A percentile compares a stretch with the other conserved stretches of the same genome.
Evolutionary conservation across 2,113 vertebrate genomes (phyloP).

Genomic region (Sarotherodon lohbergeri): DNA sequence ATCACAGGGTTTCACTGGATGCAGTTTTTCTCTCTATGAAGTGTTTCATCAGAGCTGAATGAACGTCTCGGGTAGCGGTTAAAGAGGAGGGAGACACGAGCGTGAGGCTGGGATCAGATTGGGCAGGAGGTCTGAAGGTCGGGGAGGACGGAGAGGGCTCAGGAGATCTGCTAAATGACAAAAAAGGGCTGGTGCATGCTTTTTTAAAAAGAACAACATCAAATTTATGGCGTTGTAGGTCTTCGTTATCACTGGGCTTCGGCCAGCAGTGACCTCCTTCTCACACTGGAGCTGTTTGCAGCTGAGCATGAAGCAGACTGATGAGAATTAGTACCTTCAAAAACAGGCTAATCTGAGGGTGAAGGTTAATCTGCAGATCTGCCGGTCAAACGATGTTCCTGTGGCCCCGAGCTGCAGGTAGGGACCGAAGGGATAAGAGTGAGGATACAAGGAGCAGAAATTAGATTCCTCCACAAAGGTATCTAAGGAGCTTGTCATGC

Average conservation of each 20-base stretch:
- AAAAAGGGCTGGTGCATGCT: neutral
- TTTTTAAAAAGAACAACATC: neutral
- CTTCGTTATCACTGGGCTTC: neutral
- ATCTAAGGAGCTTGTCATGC: neutral
- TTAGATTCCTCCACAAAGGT: fast-evolving
- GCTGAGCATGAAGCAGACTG: neutral
- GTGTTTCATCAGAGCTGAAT: neutral
- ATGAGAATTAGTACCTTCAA: neutral
- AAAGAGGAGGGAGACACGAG: neutral
- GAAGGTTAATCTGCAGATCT: neutral
- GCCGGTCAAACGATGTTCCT: neutral
- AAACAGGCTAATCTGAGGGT: neutral
- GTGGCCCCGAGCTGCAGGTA: neutral
- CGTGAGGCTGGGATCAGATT: neutral
- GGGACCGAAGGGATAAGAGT: fast-evolving
- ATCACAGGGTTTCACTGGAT: neutral
- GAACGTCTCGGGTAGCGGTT: neutral
- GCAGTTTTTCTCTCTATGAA: neutral
- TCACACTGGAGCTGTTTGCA: neutral
- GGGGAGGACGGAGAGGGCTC: neutral
- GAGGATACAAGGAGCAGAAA: neutral
- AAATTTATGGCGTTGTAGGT: fast-evolving
- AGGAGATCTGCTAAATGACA: neutral
- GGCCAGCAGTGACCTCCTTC: neutral
- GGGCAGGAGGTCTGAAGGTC: neutral